Percentiles rank a stretch among this genome's conserved stretches.
Conservation (phyloP, 2,113 vertebrate species). For the Gobiocypris rarus region DNA sequence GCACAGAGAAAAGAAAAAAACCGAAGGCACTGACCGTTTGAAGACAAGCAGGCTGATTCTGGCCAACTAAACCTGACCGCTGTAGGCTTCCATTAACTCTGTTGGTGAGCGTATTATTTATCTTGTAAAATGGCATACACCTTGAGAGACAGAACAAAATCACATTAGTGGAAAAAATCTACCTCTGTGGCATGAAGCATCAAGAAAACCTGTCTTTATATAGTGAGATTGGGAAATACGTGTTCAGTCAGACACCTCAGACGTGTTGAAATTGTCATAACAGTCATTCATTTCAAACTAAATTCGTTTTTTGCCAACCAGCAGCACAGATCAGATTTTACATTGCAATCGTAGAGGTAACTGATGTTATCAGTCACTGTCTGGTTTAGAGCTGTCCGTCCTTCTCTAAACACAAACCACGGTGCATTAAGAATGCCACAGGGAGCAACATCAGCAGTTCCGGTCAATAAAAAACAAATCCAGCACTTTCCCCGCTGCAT, state of each 20-base stretch:
- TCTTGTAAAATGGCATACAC: conserved; percentile 52
- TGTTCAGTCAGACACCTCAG: neutral
- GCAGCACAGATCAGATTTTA: conserved; percentile 33
- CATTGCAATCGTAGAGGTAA: neutral
- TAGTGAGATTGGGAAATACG: neutral
- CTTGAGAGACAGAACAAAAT: conserved; percentile 53
- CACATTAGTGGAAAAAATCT: conserved; percentile 47
- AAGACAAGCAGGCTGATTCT: conserved; percentile 48
- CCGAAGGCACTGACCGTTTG: conserved; percentile 29
- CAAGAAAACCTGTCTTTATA: conserved; percentile 20
- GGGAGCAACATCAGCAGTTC: conserved; percentile 30
- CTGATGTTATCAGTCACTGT: conserved; percentile 26
- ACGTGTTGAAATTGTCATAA: conserved; percentile 11
- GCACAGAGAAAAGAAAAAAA: neutral
- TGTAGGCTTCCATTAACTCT: conserved; percentile 58
- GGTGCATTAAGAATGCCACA: conserved; percentile 14
- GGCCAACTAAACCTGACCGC: conserved; percentile 51
- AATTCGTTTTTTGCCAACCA: neutral
- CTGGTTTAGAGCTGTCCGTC: neutral
- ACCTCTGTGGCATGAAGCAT: conserved; percentile 40
- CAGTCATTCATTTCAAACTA: conserved; percentile 32
- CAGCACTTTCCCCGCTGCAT: neutral
- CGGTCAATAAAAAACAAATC: conserved; percentile 25
- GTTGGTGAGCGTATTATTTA: conserved; percentile 57
- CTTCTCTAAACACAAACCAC: neutral